A percentile compares a stretch with the other conserved stretches of the same genome.
These are phyloP conservation scores for Chrysomela aeneicollis DNA, from an alignment of 2,888 invertebrate genomes.

Conservation along the genomic window DNA sequence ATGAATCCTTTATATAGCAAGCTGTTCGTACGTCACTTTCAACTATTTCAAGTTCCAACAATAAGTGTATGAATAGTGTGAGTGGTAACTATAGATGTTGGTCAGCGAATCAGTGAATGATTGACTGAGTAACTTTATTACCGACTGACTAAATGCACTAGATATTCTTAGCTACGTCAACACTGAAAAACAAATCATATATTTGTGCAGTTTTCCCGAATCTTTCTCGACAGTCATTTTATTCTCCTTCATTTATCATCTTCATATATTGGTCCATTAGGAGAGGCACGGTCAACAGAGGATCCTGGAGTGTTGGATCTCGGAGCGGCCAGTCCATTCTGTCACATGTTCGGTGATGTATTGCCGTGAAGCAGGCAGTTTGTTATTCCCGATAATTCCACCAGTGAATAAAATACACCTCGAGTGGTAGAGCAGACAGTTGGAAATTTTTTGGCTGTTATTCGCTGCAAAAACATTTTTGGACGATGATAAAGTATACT, in stretches of 20 bases:
- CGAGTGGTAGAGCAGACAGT: slow-evolving; percentile 18
- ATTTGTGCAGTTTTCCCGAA: slow-evolving; percentile 31
- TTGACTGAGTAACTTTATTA: no score
- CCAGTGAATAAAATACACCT: slow-evolving; percentile 49
- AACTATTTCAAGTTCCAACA: no score
- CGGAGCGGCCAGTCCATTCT: slow-evolving; percentile 41
- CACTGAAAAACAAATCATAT: slow-evolving; percentile 28
- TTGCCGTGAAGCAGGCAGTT: slow-evolving; percentile 53
- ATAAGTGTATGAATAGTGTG: no score
- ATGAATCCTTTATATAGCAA: no score
- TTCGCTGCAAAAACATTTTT: neutral
- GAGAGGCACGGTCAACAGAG: slow-evolving; percentile 34
- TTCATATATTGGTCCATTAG: slow-evolving; percentile 53
- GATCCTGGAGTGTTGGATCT: slow-evolving; percentile 23
- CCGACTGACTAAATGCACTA: no score
- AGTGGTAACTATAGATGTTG: no score
- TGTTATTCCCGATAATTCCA: slow-evolving; percentile 55
- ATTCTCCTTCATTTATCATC: slow-evolving; percentile 49
- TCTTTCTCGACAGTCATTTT: slow-evolving; percentile 46
- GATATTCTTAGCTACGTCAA: slow-evolving; percentile 23
- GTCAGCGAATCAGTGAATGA: no score
- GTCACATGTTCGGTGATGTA: slow-evolving; percentile 55
- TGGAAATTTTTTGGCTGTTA: neutral
- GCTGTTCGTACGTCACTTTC: no score
- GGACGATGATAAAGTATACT: neutral